phyloP scores from a whole-genome alignment of 2,113 vertebrate species.

The Boleophthalmus pectinirostris region DNA sequence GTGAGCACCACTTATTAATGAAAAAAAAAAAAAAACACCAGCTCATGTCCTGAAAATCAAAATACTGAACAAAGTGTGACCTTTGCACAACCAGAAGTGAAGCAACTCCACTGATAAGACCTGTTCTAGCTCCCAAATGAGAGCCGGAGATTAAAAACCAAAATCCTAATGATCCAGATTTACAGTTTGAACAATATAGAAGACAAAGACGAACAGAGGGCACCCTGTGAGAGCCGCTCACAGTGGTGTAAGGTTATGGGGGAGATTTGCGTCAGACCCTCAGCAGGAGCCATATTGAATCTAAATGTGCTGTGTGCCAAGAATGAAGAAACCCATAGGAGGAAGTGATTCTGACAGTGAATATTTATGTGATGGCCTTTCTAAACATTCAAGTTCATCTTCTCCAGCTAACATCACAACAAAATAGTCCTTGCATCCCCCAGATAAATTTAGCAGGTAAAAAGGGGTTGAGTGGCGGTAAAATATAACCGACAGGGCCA shows the following conservation, averaged over 20 bases:
- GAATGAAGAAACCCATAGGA: slow-evolving; percentile 38
- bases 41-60: slow-evolving; percentile 21
- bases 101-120: slow-evolving; percentile 4
- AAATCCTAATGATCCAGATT: slow-evolving; percentile 28
- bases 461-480: slow-evolving; percentile 22
- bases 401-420: slow-evolving; percentile 7
- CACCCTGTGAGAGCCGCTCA: slow-evolving; percentile 7
- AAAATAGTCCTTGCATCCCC: slow-evolving; percentile 22
- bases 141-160: background rate
- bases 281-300: slow-evolving; percentile 38
- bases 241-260: slow-evolving; percentile 14
- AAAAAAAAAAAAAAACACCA: slow-evolving; percentile 14
- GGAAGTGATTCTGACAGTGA: slow-evolving; percentile 10
- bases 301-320: slow-evolving; percentile 29
- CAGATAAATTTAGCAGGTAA: slow-evolving; percentile 19
- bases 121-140: slow-evolving; percentile 8
- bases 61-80: slow-evolving; percentile 23
- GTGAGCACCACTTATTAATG: background rate
- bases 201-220: background rate
- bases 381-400: slow-evolving; percentile 17
- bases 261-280: slow-evolving; percentile 32
- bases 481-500: slow-evolving; percentile 21
- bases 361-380: slow-evolving; percentile 2
- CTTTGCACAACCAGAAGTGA: slow-evolving; percentile 1
- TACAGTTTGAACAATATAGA: slow-evolving; percentile 7